Conservation (phyloP, 1,140 invertebrate genomes). For the Drosophila grimshawi region DNA sequence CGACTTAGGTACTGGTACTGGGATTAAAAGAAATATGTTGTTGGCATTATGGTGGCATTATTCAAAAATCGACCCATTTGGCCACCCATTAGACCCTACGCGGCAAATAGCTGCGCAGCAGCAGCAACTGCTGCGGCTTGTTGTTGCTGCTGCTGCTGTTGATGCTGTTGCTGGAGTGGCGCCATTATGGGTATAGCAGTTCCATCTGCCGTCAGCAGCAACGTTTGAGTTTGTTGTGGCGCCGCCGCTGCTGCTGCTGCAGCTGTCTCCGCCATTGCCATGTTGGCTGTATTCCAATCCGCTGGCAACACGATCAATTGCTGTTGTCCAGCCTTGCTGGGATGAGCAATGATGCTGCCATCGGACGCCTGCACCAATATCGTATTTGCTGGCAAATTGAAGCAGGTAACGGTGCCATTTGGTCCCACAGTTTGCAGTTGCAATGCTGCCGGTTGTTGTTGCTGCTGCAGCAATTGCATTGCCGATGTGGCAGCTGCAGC, state of each 20-base stretch:
- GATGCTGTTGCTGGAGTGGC: slow-evolving; percentile 38
- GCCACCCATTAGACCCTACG: slow-evolving; percentile 84
- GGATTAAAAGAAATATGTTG: slow-evolving; percentile 78
- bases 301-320: slow-evolving; percentile 74
- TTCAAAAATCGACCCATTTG: slow-evolving; percentile 84
- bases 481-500: slow-evolving; percentile 15
- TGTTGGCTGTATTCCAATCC: slow-evolving; percentile 57
- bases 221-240: slow-evolving; percentile 57
- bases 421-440: slow-evolving; percentile 77
- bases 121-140: slow-evolving; percentile 73
- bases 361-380: slow-evolving; percentile 76
- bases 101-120: slow-evolving; percentile 70
- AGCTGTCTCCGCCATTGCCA: slow-evolving; percentile 40
- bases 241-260: slow-evolving; percentile 36
- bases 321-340: slow-evolving; percentile 73
- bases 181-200: slow-evolving; percentile 75
- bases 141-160: slow-evolving; percentile 65
- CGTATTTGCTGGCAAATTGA: slow-evolving; percentile 77
- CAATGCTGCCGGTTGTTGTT: slow-evolving; percentile 47
- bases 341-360: slow-evolving; percentile 75
- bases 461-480: slow-evolving; percentile 38
- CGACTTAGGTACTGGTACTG: neutral
- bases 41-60: slow-evolving; percentile 82
- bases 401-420: slow-evolving; percentile 78
- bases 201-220: slow-evolving; percentile 74